Evolutionary conservation across 2,113 vertebrate species (phyloP).

Genomic region (Gnathonemus echidnorhynchus): DNA sequence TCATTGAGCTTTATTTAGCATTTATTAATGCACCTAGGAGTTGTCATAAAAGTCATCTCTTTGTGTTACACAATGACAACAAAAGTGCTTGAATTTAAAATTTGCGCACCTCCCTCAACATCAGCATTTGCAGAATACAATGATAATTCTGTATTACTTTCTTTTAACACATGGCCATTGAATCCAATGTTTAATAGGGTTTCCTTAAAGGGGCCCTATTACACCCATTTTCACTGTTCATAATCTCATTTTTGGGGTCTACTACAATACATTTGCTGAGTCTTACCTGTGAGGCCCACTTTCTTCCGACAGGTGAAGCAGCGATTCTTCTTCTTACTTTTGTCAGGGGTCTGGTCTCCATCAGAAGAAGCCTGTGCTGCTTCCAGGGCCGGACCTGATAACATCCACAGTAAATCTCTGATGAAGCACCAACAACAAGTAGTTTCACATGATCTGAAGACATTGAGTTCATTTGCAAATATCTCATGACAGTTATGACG

Average conservation of each 20-base stretch:
- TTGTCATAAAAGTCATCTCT: too few relatives aligned
- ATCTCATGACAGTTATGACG: neutral
- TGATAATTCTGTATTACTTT: neutral
- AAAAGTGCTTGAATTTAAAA: neutral
- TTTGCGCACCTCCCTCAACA: neutral
- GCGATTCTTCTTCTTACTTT: constrained; percentile 82
- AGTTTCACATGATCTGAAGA: neutral
- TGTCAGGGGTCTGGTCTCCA: constrained; percentile 68
- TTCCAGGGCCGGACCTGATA: constrained; percentile 61
- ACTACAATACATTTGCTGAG: neutral
- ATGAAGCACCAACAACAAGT: neutral
- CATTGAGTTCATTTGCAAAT: neutral
- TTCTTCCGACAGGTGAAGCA: constrained; percentile 84
- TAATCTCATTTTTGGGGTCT: neutral
- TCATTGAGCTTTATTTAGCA: too few relatives aligned
- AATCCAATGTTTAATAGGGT: neutral
- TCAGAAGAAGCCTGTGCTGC: constrained; percentile 62
- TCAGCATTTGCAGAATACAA: neutral
- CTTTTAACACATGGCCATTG: neutral
- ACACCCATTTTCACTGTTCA: neutral
- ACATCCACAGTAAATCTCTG: neutral
- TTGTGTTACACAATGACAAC: neutral
- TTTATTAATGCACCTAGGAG: too few relatives aligned
- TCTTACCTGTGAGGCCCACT: constrained; percentile 82
- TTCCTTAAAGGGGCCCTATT: neutral